Percentiles rank a stretch among this genome's conserved stretches.
Conservation (phyloP, 2,888 invertebrate species). For the Neuroscelio doddi region DNA sequence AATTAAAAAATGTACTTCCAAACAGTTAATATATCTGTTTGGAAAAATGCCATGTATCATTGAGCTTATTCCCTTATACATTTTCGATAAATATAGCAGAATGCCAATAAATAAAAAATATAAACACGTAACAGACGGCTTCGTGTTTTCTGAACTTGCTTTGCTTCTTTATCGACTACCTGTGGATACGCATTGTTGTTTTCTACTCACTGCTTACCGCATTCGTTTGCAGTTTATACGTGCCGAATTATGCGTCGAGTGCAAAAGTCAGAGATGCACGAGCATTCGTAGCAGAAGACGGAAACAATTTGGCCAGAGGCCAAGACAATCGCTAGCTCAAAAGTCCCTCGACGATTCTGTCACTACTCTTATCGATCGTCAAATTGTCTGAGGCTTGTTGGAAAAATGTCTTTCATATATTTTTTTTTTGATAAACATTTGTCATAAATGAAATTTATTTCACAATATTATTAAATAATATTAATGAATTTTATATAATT, state of each 20-base stretch:
- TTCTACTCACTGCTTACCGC: constrained; percentile 17
- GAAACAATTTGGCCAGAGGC: constrained; percentile 48
- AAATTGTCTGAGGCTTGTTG: too few species aligned
- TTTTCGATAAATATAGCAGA: constrained; percentile 27
- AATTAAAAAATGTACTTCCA: too few species aligned
- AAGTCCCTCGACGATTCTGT: too few species aligned
- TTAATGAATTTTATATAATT: too few species aligned
- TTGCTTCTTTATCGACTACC: constrained; percentile 42
- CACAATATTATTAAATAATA: too few species aligned
- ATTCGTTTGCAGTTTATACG: constrained; percentile 26
- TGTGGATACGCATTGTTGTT: constrained; percentile 41
- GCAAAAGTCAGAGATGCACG: constrained; percentile 42
- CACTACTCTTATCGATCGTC: too few species aligned
- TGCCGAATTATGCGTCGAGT: constrained; percentile 43
- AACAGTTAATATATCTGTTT: too few species aligned
- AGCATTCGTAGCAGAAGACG: constrained; percentile 11
- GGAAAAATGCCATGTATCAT: too few species aligned
- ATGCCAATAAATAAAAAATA: constrained; percentile 18
- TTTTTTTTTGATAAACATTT: too few species aligned
- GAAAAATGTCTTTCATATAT: too few species aligned
- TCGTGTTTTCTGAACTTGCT: constrained; percentile 24
- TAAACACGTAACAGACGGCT: constrained; percentile 22
- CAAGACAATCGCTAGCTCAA: constrained; percentile 48
- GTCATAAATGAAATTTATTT: too few species aligned
- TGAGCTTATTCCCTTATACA: too few species aligned